Percentiles rank a stretch among this genome's conserved stretches.
Evolutionary conservation across 2,113 vertebrate genomes (phyloP).

Genomic region (Corvus hawaiiensis): DNA sequence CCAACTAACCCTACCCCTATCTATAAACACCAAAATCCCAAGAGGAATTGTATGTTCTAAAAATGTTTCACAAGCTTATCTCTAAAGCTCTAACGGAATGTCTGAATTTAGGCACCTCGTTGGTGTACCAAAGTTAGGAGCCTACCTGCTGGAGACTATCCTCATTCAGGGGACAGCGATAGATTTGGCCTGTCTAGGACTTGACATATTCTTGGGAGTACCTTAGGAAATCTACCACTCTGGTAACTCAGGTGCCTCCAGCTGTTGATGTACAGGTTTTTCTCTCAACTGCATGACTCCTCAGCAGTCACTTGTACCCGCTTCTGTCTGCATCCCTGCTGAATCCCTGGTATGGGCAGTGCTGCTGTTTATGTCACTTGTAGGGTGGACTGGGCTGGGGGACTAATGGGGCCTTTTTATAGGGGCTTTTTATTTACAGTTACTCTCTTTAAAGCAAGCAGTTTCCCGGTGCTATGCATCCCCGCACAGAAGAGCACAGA

Average conservation of each 20-base stretch:
- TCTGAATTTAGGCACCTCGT: not conserved
- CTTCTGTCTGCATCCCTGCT: not conserved
- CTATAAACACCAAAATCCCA: not conserved
- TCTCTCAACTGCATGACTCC: not conserved
- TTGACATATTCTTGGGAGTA: not conserved
- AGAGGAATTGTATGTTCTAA: not conserved
- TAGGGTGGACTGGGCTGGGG: not conserved
- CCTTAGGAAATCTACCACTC: not conserved
- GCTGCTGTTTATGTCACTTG: not conserved
- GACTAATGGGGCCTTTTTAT: not conserved
- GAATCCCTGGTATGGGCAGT: not conserved
- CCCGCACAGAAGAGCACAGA: not conserved
- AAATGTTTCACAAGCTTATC: not conserved
- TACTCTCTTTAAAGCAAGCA: not conserved
- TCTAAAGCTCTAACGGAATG: not conserved
- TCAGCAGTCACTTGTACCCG: not conserved
- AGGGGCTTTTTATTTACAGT: not conserved
- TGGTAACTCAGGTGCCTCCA: not conserved
- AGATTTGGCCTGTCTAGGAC: not conserved
- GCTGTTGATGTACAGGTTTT: not conserved
- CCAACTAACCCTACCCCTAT: not conserved
- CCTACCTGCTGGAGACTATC: not conserved
- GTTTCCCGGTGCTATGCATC: not conserved
- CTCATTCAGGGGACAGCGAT: accelerated
- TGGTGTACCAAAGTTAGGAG: not conserved